Evolutionary conservation across 2,888 invertebrate species (phyloP).

Genomic region (Allygus modestus): DNA sequence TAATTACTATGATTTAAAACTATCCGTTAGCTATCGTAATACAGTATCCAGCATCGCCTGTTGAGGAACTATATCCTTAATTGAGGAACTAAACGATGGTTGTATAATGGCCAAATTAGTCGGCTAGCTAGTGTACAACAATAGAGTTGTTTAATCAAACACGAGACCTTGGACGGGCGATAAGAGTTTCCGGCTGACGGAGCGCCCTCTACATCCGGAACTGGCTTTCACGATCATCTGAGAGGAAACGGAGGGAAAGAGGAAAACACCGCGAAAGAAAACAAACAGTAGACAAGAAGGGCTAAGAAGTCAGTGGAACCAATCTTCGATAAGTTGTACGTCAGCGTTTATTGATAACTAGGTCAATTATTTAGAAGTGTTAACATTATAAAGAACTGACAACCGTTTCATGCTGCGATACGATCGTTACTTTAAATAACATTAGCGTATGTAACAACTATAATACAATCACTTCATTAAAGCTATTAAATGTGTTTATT

Average conservation of each 20-base stretch:
- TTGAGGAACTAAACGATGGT: not conserved
- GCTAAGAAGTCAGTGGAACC: not conserved
- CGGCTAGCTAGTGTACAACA: not conserved
- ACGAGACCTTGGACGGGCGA: not conserved
- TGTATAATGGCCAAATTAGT: not conserved
- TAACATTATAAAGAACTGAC: too few relatives aligned
- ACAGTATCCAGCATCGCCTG: too few relatives aligned
- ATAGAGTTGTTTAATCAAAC: constrained; percentile 16
- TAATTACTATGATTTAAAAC: too few relatives aligned
- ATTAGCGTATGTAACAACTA: too few relatives aligned
- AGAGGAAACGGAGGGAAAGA: not conserved
- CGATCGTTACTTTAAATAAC: too few relatives aligned
- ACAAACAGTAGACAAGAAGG: not conserved
- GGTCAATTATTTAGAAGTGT: not conserved
- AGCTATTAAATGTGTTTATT: too few relatives aligned
- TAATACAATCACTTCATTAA: too few relatives aligned
- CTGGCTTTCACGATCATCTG: constrained; percentile 9
- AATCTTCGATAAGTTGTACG: not conserved
- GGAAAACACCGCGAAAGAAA: constrained; percentile 1
- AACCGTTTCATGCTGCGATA: too few relatives aligned
- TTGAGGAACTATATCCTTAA: too few relatives aligned
- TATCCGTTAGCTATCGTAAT: too few relatives aligned
- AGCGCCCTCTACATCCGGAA: constrained; percentile 26
- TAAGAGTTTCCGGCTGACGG: constrained; percentile 13
- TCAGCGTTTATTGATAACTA: not conserved